These are phyloP conservation scores for Clepsis dumicolana DNA, from an alignment of 2,888 invertebrate species.

Conservation along the genomic window DNA sequence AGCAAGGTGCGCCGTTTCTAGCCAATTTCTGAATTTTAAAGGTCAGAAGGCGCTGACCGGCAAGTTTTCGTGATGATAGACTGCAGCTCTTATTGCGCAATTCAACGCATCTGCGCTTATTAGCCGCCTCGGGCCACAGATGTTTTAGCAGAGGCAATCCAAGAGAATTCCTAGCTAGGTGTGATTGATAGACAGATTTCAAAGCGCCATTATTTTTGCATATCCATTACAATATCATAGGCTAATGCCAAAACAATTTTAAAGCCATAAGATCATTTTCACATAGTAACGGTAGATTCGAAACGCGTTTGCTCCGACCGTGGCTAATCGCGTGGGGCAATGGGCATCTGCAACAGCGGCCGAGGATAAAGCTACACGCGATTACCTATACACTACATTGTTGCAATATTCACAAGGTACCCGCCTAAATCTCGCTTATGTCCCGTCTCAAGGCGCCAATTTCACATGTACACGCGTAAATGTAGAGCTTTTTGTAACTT, in stretches of 20 bases:
- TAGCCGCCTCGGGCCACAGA: conserved; percentile 32
- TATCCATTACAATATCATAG: conserved; percentile 20
- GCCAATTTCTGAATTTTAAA: conserved; percentile 60
- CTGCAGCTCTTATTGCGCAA: conserved; percentile 42
- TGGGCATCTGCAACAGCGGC: conserved; percentile 36
- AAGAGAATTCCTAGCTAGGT: background rate
- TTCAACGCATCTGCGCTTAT: conserved; percentile 36
- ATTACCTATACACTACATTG: conserved; percentile 19
- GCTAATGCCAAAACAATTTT: conserved; percentile 34
- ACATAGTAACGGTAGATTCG: conserved; percentile 42
- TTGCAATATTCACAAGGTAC: conserved; percentile 34
- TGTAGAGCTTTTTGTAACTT: conserved; percentile 31
- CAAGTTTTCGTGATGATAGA: conserved; percentile 45
- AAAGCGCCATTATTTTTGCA: conserved; percentile 14
- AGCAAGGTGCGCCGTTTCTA: conserved; percentile 48
- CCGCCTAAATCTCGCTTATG: conserved; percentile 33
- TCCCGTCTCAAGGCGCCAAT: conserved; percentile 21
- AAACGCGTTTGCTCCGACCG: conserved; percentile 46
- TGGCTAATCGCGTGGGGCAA: conserved; percentile 47
- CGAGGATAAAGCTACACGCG: conserved; percentile 27
- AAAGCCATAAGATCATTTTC: conserved; percentile 23
- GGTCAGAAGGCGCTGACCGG: conserved; percentile 55
- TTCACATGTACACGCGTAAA: conserved; percentile 15
- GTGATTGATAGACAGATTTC: background rate
- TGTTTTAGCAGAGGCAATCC: conserved; percentile 15